Evolutionary conservation across 2,888 invertebrate species (phyloP).

Genomic region (Trimorus sp.): DNA sequence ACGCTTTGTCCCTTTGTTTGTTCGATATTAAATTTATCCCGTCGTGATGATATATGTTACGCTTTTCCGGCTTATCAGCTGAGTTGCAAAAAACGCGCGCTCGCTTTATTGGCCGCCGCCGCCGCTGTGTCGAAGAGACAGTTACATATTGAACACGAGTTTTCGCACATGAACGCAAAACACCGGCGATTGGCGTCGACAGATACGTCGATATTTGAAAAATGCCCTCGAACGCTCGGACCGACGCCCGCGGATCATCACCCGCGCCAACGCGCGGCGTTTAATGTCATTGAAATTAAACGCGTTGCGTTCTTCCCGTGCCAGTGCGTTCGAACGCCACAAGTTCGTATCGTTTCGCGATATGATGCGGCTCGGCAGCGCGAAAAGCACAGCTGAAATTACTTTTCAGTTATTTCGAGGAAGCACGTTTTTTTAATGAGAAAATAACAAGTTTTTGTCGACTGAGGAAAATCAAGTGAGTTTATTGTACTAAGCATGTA

Average conservation of each 20-base stretch:
- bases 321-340: neutral
- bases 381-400: no score
- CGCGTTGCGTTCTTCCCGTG: constrained; percentile 5
- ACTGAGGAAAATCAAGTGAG: no score
- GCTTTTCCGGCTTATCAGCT: constrained; percentile 69
- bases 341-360: neutral
- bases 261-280: constrained; percentile 15
- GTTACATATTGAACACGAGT: constrained; percentile 72
- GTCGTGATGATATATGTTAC: constrained; percentile 29
- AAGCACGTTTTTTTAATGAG: no score
- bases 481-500: no score
- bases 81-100: constrained; percentile 53
- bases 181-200: constrained; percentile 63
- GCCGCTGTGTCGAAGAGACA: constrained; percentile 67
- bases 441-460: no score
- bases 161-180: constrained; percentile 43
- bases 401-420: neutral
- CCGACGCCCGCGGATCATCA: constrained; percentile 46
- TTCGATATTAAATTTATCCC: constrained; percentile 28
- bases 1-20: constrained; percentile 7
- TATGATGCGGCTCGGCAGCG: no score
- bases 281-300: constrained; percentile 40
- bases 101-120: constrained; percentile 69
- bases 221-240: constrained; percentile 44
- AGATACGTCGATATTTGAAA: constrained; percentile 65